A percentile compares a stretch with the other conserved stretches of the same genome.
Conservation (phyloP, 92 coral and sea anemone genomes). For the Paramuricea clavata region DNA sequence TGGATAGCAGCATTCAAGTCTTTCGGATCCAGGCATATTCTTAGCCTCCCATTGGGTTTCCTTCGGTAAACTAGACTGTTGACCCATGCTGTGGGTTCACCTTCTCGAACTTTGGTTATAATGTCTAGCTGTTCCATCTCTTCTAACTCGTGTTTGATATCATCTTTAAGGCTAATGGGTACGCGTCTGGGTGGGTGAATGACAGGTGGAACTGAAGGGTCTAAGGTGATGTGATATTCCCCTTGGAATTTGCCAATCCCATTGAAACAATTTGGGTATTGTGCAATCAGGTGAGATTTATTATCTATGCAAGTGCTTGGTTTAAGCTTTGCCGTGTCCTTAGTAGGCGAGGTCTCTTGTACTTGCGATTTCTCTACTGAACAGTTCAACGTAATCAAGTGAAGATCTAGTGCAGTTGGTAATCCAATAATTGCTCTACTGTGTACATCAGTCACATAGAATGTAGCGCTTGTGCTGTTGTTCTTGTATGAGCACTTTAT, state of each 20-base stretch:
- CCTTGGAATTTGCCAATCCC: constrained; percentile 65
- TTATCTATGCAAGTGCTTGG: constrained; percentile 23
- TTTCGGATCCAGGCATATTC: constrained; percentile 55
- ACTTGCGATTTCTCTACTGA: too few species aligned
- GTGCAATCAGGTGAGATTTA: constrained; percentile 52
- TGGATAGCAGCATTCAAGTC: constrained; percentile 64
- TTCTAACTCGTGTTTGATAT: constrained; percentile 69
- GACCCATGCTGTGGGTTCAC: constrained; percentile 72
- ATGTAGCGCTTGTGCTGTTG: too few species aligned
- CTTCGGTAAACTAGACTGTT: constrained; percentile 69
- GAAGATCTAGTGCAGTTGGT: too few species aligned
- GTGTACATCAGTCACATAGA: too few species aligned
- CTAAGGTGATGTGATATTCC: constrained; percentile 62
- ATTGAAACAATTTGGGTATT: constrained; percentile 62
- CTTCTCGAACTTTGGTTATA: constrained; percentile 64
- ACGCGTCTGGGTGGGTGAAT: constrained; percentile 55
- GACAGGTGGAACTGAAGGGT: constrained; percentile 57
- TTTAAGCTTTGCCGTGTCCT: constrained; percentile 3
- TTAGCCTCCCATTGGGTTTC: constrained; percentile 51
- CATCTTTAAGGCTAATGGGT: constrained; percentile 65
- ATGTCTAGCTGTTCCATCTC: constrained; percentile 70
- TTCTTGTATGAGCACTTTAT: too few species aligned
- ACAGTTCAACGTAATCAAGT: too few species aligned
- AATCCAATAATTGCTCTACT: too few species aligned
- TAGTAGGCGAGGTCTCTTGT: not conserved